A percentile compares a stretch with the other conserved stretches of the same genome.
Evolutionary conservation across 2,113 vertebrate species (phyloP).

Genomic region (Isurus oxyrinchus): DNA sequence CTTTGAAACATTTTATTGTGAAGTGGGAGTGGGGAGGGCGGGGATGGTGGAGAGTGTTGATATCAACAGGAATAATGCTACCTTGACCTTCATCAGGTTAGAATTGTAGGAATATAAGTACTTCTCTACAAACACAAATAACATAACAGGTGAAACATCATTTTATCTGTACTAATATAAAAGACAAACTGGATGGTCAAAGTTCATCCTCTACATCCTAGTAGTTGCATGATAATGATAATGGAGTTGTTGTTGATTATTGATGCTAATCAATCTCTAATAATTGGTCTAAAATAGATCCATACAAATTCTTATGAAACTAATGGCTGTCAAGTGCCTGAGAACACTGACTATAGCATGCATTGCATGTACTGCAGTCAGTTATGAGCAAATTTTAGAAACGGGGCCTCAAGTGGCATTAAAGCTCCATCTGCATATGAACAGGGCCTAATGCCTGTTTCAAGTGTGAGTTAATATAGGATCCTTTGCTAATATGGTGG

Average conservation of each 20-base stretch:
- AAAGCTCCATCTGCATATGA: not conserved
- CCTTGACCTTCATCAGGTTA: not conserved
- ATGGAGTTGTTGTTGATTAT: not conserved
- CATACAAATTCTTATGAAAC: not conserved
- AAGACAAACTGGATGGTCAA: not conserved
- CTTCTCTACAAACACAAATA: not conserved
- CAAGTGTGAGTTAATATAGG: not conserved
- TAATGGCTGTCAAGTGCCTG: not conserved
- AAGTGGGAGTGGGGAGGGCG: not conserved
- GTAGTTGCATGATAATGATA: not conserved
- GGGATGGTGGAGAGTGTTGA: too few relatives aligned
- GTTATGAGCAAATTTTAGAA: not conserved
- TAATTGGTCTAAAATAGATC: not conserved
- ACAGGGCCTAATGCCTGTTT: not conserved
- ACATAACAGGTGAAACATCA: not conserved
- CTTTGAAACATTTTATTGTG: not conserved
- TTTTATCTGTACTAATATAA: not conserved
- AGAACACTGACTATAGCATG: not conserved
- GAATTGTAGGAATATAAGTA: not conserved
- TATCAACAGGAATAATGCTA: not conserved
- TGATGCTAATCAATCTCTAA: not conserved
- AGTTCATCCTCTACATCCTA: not conserved
- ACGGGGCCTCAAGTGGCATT: not conserved
- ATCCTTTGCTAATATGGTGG: not conserved
- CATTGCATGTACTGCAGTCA: not conserved